These are phyloP conservation scores for Rhea pennata DNA, from an alignment of 2,113 vertebrate species.

Conservation along the genomic window DNA sequence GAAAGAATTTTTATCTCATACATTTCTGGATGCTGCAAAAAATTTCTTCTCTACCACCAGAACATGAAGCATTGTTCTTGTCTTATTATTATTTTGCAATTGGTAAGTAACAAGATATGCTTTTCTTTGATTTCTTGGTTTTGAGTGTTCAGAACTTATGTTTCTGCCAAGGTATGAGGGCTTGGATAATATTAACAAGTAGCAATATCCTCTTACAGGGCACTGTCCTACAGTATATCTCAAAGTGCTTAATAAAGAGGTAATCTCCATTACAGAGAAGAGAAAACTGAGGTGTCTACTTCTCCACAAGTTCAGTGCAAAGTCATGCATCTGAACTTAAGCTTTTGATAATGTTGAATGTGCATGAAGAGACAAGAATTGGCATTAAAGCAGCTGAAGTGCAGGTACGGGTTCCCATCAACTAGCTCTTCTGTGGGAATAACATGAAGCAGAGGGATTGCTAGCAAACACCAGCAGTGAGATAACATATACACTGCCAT, in stretches of 20 bases:
- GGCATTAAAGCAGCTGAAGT: background rate
- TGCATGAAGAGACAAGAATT: background rate
- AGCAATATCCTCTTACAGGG: background rate
- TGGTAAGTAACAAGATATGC: background rate
- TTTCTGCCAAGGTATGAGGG: background rate
- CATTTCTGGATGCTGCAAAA: constrained; percentile 35
- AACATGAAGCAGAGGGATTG: background rate
- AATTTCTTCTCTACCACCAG: background rate
- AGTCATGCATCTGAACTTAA: background rate
- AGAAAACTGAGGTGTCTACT: background rate
- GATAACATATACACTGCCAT: background rate
- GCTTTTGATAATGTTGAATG: background rate
- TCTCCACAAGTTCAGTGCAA: background rate
- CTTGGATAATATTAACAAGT: background rate
- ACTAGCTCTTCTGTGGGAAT: background rate
- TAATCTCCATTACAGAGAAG: background rate
- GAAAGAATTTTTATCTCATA: constrained; percentile 56
- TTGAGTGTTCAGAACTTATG: background rate
- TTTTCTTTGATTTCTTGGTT: background rate
- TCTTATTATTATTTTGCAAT: background rate
- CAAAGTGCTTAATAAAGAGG: background rate
- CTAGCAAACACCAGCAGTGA: background rate
- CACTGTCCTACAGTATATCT: background rate
- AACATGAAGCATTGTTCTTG: background rate
- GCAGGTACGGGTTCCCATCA: background rate